Evolutionary conservation across 2,113 vertebrate species (phyloP).

Genomic region (Anas platyrhynchos): DNA sequence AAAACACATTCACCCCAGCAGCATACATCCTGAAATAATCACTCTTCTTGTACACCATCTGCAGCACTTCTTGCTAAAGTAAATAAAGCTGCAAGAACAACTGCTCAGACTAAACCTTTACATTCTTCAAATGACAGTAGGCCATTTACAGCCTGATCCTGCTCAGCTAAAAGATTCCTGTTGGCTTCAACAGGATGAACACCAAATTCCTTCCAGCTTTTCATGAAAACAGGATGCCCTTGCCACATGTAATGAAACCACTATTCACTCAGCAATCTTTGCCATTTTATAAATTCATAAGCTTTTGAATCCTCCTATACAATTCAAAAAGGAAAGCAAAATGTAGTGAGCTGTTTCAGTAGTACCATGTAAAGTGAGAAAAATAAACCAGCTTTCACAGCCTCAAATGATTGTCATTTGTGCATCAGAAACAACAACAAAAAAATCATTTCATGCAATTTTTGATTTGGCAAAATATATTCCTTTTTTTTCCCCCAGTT

Average conservation of each 20-base stretch:
- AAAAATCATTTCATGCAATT: not conserved
- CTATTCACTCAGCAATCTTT: conserved; percentile 12
- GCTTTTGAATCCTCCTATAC: not conserved
- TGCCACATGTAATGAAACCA: not conserved
- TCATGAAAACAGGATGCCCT: not conserved
- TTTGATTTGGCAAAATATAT: conserved; percentile 13
- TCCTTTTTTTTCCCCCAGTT: conserved; percentile 24
- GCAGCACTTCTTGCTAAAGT: not conserved
- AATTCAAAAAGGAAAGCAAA: not conserved
- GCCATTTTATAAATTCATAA: not conserved
- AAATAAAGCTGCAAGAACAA: conserved; percentile 23
- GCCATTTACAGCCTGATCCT: not conserved
- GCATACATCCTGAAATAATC: conserved; percentile 1
- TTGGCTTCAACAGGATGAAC: not conserved
- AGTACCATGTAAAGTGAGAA: not conserved
- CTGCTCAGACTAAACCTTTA: not conserved
- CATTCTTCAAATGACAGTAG: not conserved
- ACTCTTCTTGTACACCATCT: not conserved
- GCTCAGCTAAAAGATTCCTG: not conserved
- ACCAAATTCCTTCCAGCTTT: not conserved
- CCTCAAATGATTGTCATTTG: not conserved
- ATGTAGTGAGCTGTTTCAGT: not conserved
- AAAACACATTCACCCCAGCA: not conserved
- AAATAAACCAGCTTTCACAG: not conserved
- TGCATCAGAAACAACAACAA: not conserved